phyloP scores from a whole-genome alignment of 2,888 invertebrate species.

The Morpho achilles region DNA sequence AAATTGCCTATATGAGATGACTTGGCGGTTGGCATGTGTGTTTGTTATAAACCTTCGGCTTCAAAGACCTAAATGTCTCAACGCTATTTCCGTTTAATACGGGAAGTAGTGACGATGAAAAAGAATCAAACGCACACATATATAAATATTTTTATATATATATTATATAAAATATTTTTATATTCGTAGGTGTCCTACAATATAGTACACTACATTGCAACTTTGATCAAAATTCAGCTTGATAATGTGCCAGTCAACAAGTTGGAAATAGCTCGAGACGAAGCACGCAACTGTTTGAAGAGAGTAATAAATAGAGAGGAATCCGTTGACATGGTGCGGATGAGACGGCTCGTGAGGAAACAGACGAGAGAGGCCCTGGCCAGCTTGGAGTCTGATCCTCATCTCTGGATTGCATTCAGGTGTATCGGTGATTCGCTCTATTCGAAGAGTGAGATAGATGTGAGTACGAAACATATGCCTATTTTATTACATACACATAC shows the following conservation, averaged over 20 bases:
- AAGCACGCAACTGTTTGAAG: slow-evolving; percentile 59
- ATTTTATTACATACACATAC: no score
- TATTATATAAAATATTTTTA: no score
- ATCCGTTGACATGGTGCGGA: slow-evolving; percentile 85
- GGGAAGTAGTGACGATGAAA: no score
- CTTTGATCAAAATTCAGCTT: slow-evolving; percentile 84
- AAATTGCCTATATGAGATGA: no score
- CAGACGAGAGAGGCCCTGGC: slow-evolving; percentile 84
- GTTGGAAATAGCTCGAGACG: slow-evolving; percentile 79
- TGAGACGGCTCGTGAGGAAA: slow-evolving; percentile 85
- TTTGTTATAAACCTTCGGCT: no score
- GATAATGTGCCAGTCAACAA: slow-evolving; percentile 87
- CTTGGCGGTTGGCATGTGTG: no score
- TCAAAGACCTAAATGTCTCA: no score
- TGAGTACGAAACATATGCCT: no score
- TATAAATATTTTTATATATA: no score
- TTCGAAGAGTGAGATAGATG: slow-evolving; percentile 85
- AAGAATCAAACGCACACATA: no score
- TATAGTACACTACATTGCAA: slow-evolving; percentile 85
- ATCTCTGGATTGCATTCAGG: slow-evolving; percentile 86
- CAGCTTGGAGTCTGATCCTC: slow-evolving; percentile 87
- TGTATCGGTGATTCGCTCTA: slow-evolving; percentile 92
- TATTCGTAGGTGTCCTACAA: slow-evolving; percentile 83
- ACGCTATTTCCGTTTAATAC: no score
- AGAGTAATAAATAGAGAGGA: slow-evolving; percentile 51